phyloP scores from a whole-genome alignment of 2,797 vertebrate genomes.

The Anguilla marmorata region DNA sequence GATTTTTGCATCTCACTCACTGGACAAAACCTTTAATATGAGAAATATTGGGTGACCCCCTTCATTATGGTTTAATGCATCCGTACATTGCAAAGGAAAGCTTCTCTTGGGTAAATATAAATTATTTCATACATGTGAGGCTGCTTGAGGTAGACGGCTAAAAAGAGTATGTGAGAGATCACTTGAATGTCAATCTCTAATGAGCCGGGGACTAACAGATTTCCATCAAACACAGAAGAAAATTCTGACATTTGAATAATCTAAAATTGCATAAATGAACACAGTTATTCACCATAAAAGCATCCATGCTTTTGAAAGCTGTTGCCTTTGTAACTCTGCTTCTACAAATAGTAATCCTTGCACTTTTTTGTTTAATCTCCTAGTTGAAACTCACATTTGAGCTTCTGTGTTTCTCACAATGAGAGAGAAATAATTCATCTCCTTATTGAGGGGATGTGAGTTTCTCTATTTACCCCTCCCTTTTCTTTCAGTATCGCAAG shows the following conservation, averaged over 20 bases:
- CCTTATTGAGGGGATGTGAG: background rate
- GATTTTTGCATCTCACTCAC: background rate
- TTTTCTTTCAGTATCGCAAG: background rate
- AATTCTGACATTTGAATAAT: background rate
- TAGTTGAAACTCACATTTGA: background rate
- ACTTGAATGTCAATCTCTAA: background rate
- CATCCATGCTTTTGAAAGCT: background rate
- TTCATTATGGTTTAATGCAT: background rate
- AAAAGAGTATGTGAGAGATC: background rate
- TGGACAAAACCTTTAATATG: background rate
- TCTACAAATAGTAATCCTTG: background rate
- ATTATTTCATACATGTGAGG: background rate
- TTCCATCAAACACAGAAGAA: no score
- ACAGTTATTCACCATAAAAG: background rate
- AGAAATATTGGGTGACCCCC: background rate
- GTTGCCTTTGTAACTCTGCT: background rate
- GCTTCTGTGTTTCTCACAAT: background rate
- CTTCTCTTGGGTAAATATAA: background rate
- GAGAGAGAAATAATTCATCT: background rate
- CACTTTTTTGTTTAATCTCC: background rate
- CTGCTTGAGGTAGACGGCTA: background rate
- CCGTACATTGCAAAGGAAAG: background rate
- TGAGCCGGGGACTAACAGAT: background rate
- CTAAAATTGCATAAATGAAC: background rate
- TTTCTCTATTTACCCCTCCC: background rate